Evolutionary conservation across 2,888 invertebrate species (phyloP).

Genomic region (Erynnis tages): DNA sequence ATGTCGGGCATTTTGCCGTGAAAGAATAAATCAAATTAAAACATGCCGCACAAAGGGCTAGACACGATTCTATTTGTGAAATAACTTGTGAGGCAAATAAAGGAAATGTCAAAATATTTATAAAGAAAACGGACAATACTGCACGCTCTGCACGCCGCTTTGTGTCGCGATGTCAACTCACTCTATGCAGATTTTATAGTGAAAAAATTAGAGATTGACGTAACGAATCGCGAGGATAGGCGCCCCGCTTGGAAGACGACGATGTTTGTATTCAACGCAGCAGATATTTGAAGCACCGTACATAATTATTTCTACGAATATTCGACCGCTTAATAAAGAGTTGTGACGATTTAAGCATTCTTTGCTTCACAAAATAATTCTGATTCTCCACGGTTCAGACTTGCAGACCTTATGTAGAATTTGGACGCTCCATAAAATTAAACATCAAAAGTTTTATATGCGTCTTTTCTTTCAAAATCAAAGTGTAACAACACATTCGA

Average conservation of each 20-base stretch:
- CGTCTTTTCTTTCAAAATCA: too few species aligned
- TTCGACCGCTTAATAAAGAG: slow-evolving; percentile 68
- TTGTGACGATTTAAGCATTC: slow-evolving; percentile 60
- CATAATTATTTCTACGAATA: slow-evolving; percentile 75
- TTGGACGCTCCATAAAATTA: neutral
- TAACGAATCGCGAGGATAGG: slow-evolving; percentile 73
- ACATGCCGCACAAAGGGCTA: slow-evolving; percentile 70
- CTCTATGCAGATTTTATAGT: slow-evolving; percentile 74
- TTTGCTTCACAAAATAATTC: slow-evolving; percentile 45
- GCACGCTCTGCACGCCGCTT: slow-evolving; percentile 64
- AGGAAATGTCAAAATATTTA: slow-evolving; percentile 81
- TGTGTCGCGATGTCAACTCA: slow-evolving; percentile 74
- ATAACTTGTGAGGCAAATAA: slow-evolving; percentile 70
- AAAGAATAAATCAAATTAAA: slow-evolving; percentile 79
- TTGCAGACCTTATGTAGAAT: slow-evolving; percentile 38
- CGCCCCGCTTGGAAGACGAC: slow-evolving; percentile 64
- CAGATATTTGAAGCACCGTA: slow-evolving; percentile 70
- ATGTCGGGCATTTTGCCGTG: slow-evolving; percentile 71
- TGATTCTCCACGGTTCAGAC: slow-evolving; percentile 51
- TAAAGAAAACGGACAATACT: slow-evolving; percentile 75
- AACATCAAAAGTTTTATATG: too few species aligned
- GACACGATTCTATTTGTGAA: slow-evolving; percentile 73
- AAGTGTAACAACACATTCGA: too few species aligned
- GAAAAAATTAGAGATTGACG: slow-evolving; percentile 75
- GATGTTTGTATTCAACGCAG: slow-evolving; percentile 53